phyloP scores from a whole-genome alignment of 2,797 vertebrate species.

The Pseudocheirus occidentalis region DNA sequence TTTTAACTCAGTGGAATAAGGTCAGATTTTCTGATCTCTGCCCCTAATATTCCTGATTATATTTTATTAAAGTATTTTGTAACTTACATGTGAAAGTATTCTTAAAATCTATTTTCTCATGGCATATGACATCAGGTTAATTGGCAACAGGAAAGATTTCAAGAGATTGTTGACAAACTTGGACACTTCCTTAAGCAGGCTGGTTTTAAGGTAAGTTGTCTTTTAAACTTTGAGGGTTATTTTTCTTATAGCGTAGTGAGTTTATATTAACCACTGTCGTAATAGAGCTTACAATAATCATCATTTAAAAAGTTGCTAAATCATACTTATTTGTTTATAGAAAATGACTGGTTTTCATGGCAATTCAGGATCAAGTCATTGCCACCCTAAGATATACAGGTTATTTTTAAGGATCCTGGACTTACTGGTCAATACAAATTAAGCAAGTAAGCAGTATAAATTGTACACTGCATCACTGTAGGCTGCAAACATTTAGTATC shows the following conservation, averaged over 20 bases:
- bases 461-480: background rate
- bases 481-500: background rate
- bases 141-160: conserved; percentile 97
- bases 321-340: background rate
- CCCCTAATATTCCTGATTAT: conserved; percentile 31
- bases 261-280: conserved; percentile 38
- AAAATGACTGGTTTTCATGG: background rate
- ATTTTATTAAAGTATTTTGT: conserved; percentile 61
- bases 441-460: background rate
- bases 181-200: conserved; percentile 98
- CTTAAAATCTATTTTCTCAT: conserved; percentile 48
- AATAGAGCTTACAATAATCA: background rate
- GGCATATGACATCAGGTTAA: conserved; percentile 89
- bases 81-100: conserved; percentile 48
- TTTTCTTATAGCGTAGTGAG: conserved; percentile 14
- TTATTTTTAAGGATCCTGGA: background rate
- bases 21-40: conserved; percentile 51
- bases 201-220: conserved; percentile 94
- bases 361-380: background rate
- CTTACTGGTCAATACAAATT: background rate
- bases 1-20: background rate
- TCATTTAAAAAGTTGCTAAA: background rate
- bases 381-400: background rate
- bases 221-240: conserved; percentile 63
- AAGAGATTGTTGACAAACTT: conserved; percentile 93